Base-by-base conservation (phyloP, 2,113 vertebrate species). In the Notarius lentiginosus region DNA sequence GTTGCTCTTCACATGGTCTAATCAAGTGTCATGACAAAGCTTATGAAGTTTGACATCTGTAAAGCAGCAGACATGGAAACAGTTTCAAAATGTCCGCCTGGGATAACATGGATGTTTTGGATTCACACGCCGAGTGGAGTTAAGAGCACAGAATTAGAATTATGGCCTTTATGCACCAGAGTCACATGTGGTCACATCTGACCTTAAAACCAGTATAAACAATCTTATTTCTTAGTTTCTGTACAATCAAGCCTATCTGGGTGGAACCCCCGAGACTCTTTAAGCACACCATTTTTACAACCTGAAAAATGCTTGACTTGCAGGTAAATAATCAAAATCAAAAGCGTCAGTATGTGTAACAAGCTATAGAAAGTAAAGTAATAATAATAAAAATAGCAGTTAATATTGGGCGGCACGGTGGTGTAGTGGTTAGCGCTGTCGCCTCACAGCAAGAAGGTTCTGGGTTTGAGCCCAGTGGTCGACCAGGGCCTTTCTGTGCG, bases 11-110 rank as follows among this genome's bases (percentile, higher is more conserved):
- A 14, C n/a, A 14, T 65, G 41, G 15, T 51, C 9, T 75, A 75
- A 84, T 85, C 51, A 34, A 55, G 27, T 20, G 24, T 75, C 58
- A 75, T 9, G 18, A 18, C 51, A 12, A 82, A 11, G 20, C 68
- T 82, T 20, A 51, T 87, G 84, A 85, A 81, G 84, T 24, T 34
- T 89, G 86, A 87, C 60, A 30, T 84, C 47, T 30, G 75, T 60
- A 56, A 41, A 53, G 75, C 63, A 61, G 80, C 86, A 53, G 68
- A 55, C n/a, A 41, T 60, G 49, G 53, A 66, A 87, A 72, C 24
- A 30, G 61, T 77, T 87, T 68, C 30, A 76, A 7, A 68, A 63
- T 30, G 60, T 79, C 75, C 11, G 27, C 18, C 66, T 55, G 7
- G 34, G 27, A 83, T 51, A 83, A 61, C 49, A 34, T 27, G 49